Base-by-base conservation (phyloP, 2,113 vertebrate species). In the Eidolon helvum region DNA sequence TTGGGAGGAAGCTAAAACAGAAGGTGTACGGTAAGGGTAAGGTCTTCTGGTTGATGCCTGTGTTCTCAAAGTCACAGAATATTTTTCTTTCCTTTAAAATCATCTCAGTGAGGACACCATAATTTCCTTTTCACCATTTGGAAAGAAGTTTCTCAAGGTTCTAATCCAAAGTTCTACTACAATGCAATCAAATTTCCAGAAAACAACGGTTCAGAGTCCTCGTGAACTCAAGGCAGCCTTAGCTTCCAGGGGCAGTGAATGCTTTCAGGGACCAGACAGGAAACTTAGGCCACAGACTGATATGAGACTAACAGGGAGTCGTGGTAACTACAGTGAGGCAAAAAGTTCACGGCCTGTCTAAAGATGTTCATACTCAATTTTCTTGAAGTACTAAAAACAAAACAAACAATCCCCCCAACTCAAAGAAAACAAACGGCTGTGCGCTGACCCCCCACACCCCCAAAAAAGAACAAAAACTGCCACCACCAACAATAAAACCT, bases 1-100 rank as follows among this genome's bases (percentile, higher is more conserved):
- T 99, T 99, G 10, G 98, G 98, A 72, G 99, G 99, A 68, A 99
- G 98, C 99, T 99, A 88, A 57, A 95, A 90, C 15, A 91, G 77
- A 89, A 79, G 74, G 78, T 4, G 28, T 1, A 71, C 18, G 30
- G 55, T 93, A 48, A 95, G 65, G 45, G 26, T 35, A 61, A 74
- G 77, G 63, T 69, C 24, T 19, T 59, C 35, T 43, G 69, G 35
- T 66, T 19, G 57, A 95, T 15, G 8, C 10, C 57, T 22, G 3
- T 35, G 43, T 59, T 90, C 69, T 85, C 85, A 77, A 80, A 90
- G n/a, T 48, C 95, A 95, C 84, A 91, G 75, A 45, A 63, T 26
- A 38, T 55, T 57, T 63, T 63, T 90, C 71, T 89, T 94, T 75
- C 43, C 43, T 94, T 96, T 83, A 69, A 96, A 92, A 80, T 79